phyloP scores from a whole-genome alignment of 1,140 invertebrate genomes.

The Triops cancriformis region DNA sequence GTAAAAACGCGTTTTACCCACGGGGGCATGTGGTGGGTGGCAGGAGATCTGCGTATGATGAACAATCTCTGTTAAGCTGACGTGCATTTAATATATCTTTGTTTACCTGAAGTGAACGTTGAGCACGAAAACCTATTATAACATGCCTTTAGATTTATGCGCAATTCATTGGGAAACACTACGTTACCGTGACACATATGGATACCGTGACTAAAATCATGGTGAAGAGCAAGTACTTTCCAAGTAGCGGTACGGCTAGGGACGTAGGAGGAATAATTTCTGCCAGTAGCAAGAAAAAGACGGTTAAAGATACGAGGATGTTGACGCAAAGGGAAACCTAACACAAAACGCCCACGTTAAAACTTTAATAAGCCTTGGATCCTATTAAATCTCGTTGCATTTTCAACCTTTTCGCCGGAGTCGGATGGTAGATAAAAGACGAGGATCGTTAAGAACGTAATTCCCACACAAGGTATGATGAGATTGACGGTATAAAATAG shows the following conservation, averaged over 20 bases:
- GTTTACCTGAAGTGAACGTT: slow-evolving; percentile 95
- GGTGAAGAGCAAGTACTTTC: slow-evolving; percentile 91
- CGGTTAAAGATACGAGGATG: slow-evolving; percentile 93
- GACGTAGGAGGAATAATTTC: slow-evolving; percentile 98
- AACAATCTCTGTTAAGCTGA: too few relatives aligned
- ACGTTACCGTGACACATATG: slow-evolving; percentile 76
- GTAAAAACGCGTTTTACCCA: slow-evolving; percentile 80
- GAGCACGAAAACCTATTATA: slow-evolving; percentile 62
- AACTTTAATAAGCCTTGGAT: too few relatives aligned
- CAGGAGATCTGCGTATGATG: slow-evolving; percentile 64
- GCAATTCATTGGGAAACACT: background rate
- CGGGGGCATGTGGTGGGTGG: slow-evolving; percentile 91
- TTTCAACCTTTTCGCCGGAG: slow-evolving; percentile 79
- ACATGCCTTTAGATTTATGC: background rate
- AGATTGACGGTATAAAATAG: slow-evolving; percentile 86
- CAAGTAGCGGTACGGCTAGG: slow-evolving; percentile 90
- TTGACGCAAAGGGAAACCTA: slow-evolving; percentile 79
- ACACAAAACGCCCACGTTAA: background rate
- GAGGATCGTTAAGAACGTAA: slow-evolving; percentile 86
- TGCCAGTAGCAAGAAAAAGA: slow-evolving; percentile 93
- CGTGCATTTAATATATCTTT: background rate
- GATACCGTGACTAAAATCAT: slow-evolving; percentile 96
- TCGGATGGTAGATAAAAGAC: slow-evolving; percentile 94
- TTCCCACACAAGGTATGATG: slow-evolving; percentile 81
- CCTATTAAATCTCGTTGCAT: background rate